Percentiles rank a stretch among this genome's conserved stretches.
These are phyloP conservation scores for Eristalis tenax DNA, from an alignment of 2,888 invertebrate genomes.

Conservation along the genomic window DNA sequence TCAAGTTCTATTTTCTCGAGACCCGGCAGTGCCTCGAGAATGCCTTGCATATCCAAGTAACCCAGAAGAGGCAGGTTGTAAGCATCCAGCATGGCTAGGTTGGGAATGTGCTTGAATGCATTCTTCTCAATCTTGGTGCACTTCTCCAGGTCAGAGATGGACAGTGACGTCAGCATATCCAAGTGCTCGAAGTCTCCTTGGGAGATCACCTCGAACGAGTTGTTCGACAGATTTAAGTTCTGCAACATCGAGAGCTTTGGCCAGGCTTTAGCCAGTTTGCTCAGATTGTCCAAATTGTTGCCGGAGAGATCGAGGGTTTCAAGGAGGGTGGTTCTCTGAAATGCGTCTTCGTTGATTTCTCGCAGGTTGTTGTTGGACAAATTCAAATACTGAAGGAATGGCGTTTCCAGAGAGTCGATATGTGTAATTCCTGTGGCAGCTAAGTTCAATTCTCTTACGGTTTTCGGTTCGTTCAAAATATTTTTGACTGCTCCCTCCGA, in stretches of 20 bases:
- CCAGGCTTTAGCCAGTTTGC: slow-evolving; percentile 86
- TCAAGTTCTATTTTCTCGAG: slow-evolving; percentile 91
- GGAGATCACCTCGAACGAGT: slow-evolving; percentile 89
- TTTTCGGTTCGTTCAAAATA: slow-evolving; percentile 93
- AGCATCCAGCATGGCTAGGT: slow-evolving; percentile 87
- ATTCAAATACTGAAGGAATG: slow-evolving; percentile 90
- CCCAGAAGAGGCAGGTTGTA: slow-evolving; percentile 90
- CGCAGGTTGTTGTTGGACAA: slow-evolving; percentile 89
- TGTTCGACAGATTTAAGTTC: slow-evolving; percentile 89
- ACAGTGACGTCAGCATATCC: slow-evolving; percentile 85
- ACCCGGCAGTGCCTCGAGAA: slow-evolving; percentile 88
- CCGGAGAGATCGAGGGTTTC: slow-evolving; percentile 89
- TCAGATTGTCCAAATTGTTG: slow-evolving; percentile 85
- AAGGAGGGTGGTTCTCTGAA: slow-evolving; percentile 90
- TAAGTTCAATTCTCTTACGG: slow-evolving; percentile 90
- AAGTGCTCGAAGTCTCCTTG: slow-evolving; percentile 89
- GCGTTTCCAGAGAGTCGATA: slow-evolving; percentile 89
- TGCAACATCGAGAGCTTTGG: slow-evolving; percentile 87
- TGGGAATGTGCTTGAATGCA: slow-evolving; percentile 88
- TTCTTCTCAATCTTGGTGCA: slow-evolving; percentile 91
- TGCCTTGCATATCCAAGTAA: slow-evolving; percentile 92
- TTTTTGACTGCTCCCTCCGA: slow-evolving; percentile 88
- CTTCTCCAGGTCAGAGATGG: slow-evolving; percentile 86
- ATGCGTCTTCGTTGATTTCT: slow-evolving; percentile 85
- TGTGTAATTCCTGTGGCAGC: slow-evolving; percentile 89